Conservation (phyloP, 2,797 vertebrate genomes). For the Parotocinclus haroldoi region DNA sequence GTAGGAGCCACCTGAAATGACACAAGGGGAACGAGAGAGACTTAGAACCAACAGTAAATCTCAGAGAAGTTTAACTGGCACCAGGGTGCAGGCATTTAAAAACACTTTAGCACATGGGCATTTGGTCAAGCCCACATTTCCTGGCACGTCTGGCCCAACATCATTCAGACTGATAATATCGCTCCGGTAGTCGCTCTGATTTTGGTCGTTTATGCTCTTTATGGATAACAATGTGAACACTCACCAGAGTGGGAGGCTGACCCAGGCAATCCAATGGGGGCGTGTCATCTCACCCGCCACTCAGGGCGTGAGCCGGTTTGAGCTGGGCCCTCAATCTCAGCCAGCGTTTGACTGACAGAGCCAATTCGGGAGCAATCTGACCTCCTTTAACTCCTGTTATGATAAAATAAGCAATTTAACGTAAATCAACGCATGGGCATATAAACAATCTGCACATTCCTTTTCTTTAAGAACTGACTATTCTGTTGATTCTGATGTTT, state of each 20-base stretch:
- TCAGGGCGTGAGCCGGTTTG: constrained; percentile 29
- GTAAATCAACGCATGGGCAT: no score
- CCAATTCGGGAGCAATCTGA: constrained; percentile 8
- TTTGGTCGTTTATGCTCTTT: neutral
- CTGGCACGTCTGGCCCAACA: no score
- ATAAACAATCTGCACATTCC: no score
- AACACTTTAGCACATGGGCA: no score
- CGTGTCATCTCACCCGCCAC: constrained; percentile 44
- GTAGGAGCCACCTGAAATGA: constrained; percentile 38
- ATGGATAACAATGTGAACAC: neutral
- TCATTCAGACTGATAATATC: no score
- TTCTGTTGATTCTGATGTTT: no score
- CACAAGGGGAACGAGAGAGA: neutral
- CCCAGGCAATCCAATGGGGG: constrained; percentile 10
- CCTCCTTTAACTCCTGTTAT: neutral
- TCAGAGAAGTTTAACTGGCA: no score
- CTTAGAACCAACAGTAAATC: neutral
- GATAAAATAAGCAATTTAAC: no score
- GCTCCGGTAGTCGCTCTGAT: neutral
- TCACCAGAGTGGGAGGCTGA: constrained; percentile 38
- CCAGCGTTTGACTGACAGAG: constrained; percentile 6
- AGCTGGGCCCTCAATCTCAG: constrained; percentile 18
- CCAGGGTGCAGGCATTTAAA: no score
- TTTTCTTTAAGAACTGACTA: no score
- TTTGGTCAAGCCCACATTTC: no score